Percentiles rank a stretch among this genome's conserved stretches.
phyloP scores from a whole-genome alignment of 2,113 vertebrate genomes.

The Nesospiza acunhae region DNA sequence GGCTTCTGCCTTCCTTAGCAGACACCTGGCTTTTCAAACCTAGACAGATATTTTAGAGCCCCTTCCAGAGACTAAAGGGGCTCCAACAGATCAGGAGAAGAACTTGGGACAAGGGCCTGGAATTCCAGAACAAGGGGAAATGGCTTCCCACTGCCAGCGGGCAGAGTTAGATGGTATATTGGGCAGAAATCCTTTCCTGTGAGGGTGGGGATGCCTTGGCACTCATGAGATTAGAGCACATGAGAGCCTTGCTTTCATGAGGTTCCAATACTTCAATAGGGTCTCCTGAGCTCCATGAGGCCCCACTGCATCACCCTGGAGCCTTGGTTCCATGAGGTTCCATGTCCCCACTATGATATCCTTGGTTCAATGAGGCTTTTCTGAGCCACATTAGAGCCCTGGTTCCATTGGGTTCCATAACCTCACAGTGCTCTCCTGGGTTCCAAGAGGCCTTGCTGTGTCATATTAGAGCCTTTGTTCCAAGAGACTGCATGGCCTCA shows the following conservation, averaged over 20 bases:
- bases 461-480: background rate
- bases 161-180: fast-evolving
- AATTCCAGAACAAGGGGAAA: background rate
- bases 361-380: background rate
- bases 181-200: background rate
- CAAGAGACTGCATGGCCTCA: background rate
- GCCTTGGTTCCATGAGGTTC: background rate
- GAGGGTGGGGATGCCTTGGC: background rate
- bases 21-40: no score
- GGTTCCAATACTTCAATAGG: background rate
- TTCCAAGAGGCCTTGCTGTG: fast-evolving
- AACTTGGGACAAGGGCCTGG: background rate
- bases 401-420: background rate
- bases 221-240: background rate
- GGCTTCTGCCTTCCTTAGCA: no score
- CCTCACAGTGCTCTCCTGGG: background rate
- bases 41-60: background rate
- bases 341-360: background rate
- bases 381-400: background rate
- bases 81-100: background rate
- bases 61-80: background rate
- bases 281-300: background rate
- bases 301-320: background rate
- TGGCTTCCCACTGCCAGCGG: background rate
- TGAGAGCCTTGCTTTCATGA: background rate